Conservation (phyloP, 2,797 vertebrate species). For the Thripadectes ignobilis region DNA sequence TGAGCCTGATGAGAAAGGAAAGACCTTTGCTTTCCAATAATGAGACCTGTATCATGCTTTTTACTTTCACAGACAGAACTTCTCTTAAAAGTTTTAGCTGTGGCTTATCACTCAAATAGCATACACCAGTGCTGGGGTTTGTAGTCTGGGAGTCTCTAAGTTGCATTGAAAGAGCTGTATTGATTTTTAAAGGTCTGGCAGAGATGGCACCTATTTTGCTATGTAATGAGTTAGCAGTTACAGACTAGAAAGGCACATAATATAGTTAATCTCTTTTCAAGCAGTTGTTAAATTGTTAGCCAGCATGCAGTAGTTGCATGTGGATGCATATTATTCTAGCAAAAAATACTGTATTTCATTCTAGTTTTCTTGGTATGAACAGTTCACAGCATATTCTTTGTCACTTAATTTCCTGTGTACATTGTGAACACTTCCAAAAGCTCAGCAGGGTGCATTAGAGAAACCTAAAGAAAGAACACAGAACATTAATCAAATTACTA, state of each 20-base stretch:
- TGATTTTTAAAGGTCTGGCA: slow-evolving; percentile 22
- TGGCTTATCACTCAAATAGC: background rate
- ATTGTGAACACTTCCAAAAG: background rate
- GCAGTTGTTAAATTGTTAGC: slow-evolving; percentile 32
- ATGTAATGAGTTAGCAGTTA: background rate
- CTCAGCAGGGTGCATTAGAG: background rate
- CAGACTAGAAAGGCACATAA: background rate
- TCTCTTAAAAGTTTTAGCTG: background rate
- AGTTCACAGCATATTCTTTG: slow-evolving; percentile 34
- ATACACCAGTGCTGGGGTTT: background rate
- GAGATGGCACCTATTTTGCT: background rate
- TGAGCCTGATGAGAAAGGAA: slow-evolving; percentile 5
- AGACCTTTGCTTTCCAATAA: slow-evolving; percentile 12
- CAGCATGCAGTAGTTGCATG: background rate
- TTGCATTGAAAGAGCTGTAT: background rate
- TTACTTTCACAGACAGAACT: background rate
- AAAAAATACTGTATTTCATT: slow-evolving; percentile 20
- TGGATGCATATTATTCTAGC: slow-evolving; percentile 22
- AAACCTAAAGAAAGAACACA: slow-evolving; percentile 5
- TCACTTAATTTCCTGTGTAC: slow-evolving; percentile 40
- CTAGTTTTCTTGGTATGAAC: background rate
- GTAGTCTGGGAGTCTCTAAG: background rate
- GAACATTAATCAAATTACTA: slow-evolving; percentile 37
- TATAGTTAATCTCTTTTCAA: background rate
- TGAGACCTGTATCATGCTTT: background rate